Evolutionary conservation across 2,888 invertebrate species (phyloP), one percentile per base, ranked within the genome.

Genomic region (Acutogordius australiensis): DNA sequence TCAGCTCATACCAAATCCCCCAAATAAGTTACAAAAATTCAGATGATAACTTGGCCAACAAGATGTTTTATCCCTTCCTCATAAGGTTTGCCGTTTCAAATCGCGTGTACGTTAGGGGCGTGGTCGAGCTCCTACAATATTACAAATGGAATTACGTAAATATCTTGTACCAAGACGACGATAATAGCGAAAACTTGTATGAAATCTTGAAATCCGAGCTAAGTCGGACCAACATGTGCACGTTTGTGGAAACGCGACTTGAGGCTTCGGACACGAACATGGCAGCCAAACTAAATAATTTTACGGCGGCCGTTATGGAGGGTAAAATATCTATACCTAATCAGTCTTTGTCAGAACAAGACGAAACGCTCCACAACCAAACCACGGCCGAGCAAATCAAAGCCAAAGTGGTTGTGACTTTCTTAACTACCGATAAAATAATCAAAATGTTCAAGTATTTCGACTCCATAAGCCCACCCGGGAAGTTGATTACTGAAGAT

Each of bases 131-230:
- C 62, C 76, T 81, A 56, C 72, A 74, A 62, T 73, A 75, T 62
- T 78, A 78, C 70, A 80, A 81, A 70, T 82, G 82, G 82, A 81
- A 80, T 8, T 82, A 82, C 69, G 79, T 82, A 45, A 80, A 80
- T 56, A 79, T 79, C 23, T 78, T 81, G 57, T 79, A 81, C 68
- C 80, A 80, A 1, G 80, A 81, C 67, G 81, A 81, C 80, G 68
- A 75, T 76, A 63, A 1, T 18, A 28, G 2, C 29, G 37, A 23
- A 23, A 51, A 51, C 23, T 51, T 51, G 23, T 51, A 51, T 26
- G 51, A 51, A 23, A 13, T 51, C 23, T 26, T 51, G 23, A 51
- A 51, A 23, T 13, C 23, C 23, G 4, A 23, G 26, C 23, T 51
- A 26, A 26, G 18, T 23, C 8, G 4, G 4, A 26, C 23, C 4